A percentile compares a stretch with the other conserved stretches of the same genome.
phyloP scores from a whole-genome alignment of 2,113 vertebrate genomes.

The Dicrurus megarhynchus region DNA sequence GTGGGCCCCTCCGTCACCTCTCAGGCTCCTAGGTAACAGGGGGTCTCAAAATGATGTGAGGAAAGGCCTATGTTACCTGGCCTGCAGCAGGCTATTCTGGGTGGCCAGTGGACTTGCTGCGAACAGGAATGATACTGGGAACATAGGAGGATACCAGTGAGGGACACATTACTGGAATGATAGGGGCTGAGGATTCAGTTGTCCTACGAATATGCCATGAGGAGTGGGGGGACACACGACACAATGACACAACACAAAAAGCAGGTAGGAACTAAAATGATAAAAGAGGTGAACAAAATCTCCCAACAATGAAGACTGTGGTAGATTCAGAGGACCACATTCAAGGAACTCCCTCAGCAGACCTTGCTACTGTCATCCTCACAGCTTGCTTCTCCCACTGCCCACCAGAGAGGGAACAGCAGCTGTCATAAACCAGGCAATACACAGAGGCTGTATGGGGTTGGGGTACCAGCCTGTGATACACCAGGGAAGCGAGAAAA shows the following conservation, averaged over 20 bases:
- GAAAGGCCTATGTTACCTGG: background rate
- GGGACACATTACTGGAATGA: background rate
- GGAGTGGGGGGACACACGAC: rapidly evolving
- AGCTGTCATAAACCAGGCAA: background rate
- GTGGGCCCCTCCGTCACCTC: background rate
- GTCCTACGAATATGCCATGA: background rate
- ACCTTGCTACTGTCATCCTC: background rate
- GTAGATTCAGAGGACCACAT: background rate
- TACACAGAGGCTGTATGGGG: rapidly evolving
- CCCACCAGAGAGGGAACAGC: background rate
- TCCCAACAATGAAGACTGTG: background rate
- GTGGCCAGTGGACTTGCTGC: background rate
- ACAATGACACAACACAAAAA: background rate
- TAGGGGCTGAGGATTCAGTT: background rate
- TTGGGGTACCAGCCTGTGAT: background rate
- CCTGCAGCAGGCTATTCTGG: background rate
- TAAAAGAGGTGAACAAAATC: background rate
- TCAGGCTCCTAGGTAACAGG: background rate
- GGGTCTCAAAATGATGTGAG: background rate
- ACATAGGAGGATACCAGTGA: rapidly evolving
- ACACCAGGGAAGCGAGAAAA: background rate
- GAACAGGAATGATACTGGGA: background rate
- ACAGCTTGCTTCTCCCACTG: background rate
- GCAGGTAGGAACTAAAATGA: background rate
- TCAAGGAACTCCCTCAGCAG: background rate